phyloP scores from a whole-genome alignment of 30 jellyfish, hydroid and myxozoan species.

The Aurelia aurita region DNA sequence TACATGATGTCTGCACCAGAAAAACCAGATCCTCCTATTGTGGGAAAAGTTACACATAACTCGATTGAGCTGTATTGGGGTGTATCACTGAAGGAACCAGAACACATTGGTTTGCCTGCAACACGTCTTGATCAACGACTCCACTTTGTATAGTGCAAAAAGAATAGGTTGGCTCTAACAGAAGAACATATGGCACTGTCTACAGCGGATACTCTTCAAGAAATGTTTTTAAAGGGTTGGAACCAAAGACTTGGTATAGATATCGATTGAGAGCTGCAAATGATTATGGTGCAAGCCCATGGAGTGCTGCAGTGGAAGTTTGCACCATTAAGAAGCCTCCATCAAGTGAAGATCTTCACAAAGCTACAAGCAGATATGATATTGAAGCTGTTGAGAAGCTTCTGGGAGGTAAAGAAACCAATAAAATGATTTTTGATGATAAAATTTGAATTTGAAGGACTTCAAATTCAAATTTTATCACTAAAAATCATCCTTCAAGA shows the following conservation, averaged over 20 bases:
- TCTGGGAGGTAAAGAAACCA: constrained; percentile 47
- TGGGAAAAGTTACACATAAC: constrained; percentile 87
- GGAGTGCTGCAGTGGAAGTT: constrained; percentile 90
- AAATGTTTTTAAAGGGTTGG: constrained; percentile 83
- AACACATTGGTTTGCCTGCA: constrained; percentile 59
- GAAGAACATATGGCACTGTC: constrained; percentile 82
- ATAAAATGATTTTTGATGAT: neutral
- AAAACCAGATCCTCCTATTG: constrained; percentile 84
- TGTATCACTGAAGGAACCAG: constrained; percentile 29
- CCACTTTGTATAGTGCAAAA: constrained; percentile 86
- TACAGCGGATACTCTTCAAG: constrained; percentile 81
- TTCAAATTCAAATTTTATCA: neutral
- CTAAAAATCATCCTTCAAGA: neutral
- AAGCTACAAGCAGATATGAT: constrained; percentile 69
- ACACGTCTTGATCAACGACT: constrained; percentile 38
- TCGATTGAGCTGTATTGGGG: constrained; percentile 78
- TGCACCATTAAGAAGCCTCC: constrained; percentile 84
- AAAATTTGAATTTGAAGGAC: neutral
- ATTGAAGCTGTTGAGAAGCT: constrained; percentile 50
- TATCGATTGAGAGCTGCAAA: constrained; percentile 74
- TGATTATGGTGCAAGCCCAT: constrained; percentile 75
- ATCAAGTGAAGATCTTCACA: constrained; percentile 84
- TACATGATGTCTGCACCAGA: constrained; percentile 75
- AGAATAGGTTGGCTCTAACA: constrained; percentile 67
- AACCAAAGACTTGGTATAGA: constrained; percentile 76